Conservation (phyloP, 2,888 invertebrate genomes). For the Trichopoda pennipes region DNA sequence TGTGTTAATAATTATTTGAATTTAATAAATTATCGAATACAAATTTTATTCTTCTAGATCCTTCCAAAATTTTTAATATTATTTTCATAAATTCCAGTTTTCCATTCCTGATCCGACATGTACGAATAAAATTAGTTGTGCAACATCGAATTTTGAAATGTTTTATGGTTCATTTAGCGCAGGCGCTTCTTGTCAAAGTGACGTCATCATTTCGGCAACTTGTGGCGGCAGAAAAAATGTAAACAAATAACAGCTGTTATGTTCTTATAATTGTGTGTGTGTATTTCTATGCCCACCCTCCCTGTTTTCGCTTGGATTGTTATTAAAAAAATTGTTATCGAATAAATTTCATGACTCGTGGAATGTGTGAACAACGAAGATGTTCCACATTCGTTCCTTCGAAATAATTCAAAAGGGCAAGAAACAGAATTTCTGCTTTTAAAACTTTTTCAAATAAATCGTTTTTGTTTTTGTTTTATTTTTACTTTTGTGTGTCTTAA, state of each 20-base stretch:
- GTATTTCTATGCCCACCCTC: neutral
- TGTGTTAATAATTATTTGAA: too few relatives aligned
- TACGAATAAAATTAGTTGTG: neutral
- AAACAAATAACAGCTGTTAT: constrained; percentile 29
- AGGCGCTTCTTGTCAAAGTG: neutral
- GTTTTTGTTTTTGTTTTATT: neutral
- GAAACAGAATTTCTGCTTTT: neutral
- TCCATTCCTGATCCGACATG: neutral
- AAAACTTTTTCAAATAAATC: neutral
- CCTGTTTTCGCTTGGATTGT: neutral
- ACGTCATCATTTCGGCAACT: constrained; percentile 28
- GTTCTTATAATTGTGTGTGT: neutral
- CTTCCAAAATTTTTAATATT: neutral
- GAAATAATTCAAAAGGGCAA: neutral
- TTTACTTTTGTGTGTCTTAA: neutral
- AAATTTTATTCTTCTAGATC: too few relatives aligned
- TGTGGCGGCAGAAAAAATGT: constrained; percentile 11
- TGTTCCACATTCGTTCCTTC: neutral
- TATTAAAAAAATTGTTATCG: neutral
- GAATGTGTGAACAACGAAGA: neutral
- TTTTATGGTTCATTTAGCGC: constrained; percentile 5
- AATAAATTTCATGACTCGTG: neutral
- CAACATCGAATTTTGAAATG: neutral
- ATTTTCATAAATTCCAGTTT: neutral
- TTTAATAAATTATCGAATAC: too few relatives aligned